Conservation (phyloP, 2,797 vertebrate genomes). For the Heteromormyrus szaboi region DNA sequence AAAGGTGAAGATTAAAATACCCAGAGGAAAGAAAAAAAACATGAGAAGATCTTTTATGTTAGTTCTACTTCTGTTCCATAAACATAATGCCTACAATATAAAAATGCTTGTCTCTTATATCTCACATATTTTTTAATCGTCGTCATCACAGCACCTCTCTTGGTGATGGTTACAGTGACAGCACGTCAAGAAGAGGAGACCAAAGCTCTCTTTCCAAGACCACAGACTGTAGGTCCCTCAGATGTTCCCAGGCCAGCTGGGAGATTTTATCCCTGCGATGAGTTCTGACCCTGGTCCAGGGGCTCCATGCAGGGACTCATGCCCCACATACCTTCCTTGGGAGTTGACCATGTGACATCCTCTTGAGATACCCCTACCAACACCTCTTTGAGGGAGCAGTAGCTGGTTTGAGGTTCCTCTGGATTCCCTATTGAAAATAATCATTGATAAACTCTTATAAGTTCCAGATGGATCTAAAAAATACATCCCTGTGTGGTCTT, state of each 20-base stretch:
- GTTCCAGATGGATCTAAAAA: not conserved
- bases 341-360: not conserved
- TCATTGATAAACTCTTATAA: not conserved
- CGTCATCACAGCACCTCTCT: not conserved
- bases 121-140: not conserved
- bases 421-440: not conserved
- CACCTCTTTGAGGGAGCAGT: not conserved
- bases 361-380: not conserved
- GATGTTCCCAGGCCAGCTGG: not conserved
- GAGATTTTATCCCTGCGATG: not conserved
- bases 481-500: too few relatives aligned
- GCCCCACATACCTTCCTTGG: not conserved
- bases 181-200: not conserved
- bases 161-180: not conserved
- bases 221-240: not conserved
- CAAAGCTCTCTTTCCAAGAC: not conserved
- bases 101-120: not conserved
- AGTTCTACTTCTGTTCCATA: not conserved
- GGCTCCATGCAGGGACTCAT: not conserved
- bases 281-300: not conserved
- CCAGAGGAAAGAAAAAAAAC: not conserved
- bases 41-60: not conserved
- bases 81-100: not conserved
- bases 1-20: conserved; percentile 30
- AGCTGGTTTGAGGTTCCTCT: not conserved